Conservation (phyloP, 2,888 invertebrate genomes). For the Cyclophora punctaria region DNA sequence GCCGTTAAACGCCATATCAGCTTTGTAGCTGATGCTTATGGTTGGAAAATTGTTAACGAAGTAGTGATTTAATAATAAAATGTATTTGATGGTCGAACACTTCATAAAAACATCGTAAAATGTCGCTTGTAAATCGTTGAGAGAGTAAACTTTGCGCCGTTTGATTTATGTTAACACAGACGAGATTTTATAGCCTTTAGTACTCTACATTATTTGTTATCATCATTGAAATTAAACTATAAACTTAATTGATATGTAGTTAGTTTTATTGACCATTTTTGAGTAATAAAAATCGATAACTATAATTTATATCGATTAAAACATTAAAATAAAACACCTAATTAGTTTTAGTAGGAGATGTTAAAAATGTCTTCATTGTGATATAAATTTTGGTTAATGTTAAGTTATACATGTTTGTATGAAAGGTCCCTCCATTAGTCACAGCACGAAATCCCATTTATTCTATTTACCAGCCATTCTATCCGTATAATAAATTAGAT, state of each 20-base stretch:
- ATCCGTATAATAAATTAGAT: constrained; percentile 48
- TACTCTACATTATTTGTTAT: too few relatives aligned
- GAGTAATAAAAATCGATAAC: constrained; percentile 16
- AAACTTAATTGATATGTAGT: too few relatives aligned
- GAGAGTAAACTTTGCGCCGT: constrained; percentile 28
- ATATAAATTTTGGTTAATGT: constrained; percentile 62
- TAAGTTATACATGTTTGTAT: constrained; percentile 47
- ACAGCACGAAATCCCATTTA: constrained; percentile 60
- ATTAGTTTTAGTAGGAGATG: constrained; percentile 51
- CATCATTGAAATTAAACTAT: too few relatives aligned
- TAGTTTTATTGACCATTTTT: constrained; percentile 5
- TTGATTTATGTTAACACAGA: constrained; percentile 28
- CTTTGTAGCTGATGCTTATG: constrained; percentile 61
- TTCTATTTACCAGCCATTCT: constrained; percentile 48
- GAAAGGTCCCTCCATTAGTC: constrained; percentile 53
- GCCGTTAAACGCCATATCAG: constrained; percentile 70
- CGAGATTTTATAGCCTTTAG: too few relatives aligned
- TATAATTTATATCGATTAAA: constrained; percentile 23
- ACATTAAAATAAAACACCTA: constrained; percentile 43
- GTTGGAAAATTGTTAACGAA: constrained; percentile 62
- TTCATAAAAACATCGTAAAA: constrained; percentile 62
- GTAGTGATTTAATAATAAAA: constrained; percentile 69
- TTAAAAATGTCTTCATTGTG: constrained; percentile 59
- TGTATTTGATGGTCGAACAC: constrained; percentile 51
- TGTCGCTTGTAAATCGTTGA: constrained; percentile 39